Evolutionary conservation across 2,797 vertebrate genomes (phyloP).

Genomic region (Choloepus didactylus): DNA sequence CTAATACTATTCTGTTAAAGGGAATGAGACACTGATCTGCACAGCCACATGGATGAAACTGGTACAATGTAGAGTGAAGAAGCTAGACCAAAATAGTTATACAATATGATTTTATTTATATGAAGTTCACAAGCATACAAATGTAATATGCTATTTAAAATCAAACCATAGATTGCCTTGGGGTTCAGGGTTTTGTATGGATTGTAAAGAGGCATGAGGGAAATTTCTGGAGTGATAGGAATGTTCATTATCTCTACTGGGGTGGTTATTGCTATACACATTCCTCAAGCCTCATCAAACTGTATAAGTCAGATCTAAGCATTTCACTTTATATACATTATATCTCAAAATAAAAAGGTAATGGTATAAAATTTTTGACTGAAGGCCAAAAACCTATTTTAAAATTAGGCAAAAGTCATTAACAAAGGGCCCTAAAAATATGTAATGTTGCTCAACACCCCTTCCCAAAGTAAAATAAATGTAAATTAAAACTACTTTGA

Average conservation of each 20-base stretch:
- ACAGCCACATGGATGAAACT: neutral
- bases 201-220: neutral
- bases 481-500: slow-evolving; percentile 1
- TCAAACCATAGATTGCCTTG: neutral
- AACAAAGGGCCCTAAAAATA: neutral
- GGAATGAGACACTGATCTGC: neutral
- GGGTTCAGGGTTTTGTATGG: neutral
- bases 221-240: neutral
- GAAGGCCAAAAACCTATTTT: neutral
- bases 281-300: neutral
- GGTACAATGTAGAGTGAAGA: neutral
- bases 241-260: neutral
- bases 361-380: neutral
- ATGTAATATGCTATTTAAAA: neutral
- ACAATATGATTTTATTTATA: neutral
- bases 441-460: neutral
- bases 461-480: neutral
- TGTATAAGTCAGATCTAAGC: neutral
- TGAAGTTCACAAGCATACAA: neutral
- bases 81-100: neutral
- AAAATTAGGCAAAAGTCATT: neutral
- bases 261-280: neutral
- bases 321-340: neutral
- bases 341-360: neutral
- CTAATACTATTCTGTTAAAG: neutral